These are phyloP conservation scores for Chaetodon trifascialis DNA, from an alignment of 2,113 vertebrate genomes.

Conservation along the genomic window DNA sequence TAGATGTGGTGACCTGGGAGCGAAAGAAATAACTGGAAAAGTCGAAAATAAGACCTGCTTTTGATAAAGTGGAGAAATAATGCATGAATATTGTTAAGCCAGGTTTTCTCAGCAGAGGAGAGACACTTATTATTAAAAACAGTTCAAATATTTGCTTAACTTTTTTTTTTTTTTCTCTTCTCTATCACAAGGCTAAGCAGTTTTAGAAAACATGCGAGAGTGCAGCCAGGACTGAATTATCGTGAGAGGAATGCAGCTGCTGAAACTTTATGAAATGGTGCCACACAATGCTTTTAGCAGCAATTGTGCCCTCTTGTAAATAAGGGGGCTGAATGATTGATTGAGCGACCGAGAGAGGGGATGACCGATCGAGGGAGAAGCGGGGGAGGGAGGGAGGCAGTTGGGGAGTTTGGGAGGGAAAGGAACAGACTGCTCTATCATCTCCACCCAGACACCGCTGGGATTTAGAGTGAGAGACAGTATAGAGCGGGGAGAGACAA, in stretches of 20 bases:
- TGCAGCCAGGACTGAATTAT: slow-evolving; percentile 15
- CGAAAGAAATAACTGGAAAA: slow-evolving; percentile 16
- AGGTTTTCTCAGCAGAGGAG: slow-evolving; percentile 11
- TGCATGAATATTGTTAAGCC: slow-evolving; percentile 2
- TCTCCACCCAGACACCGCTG: slow-evolving; percentile 69
- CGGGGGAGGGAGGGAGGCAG: background rate
- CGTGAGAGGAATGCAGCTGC: slow-evolving; percentile 24
- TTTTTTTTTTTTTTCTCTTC: background rate
- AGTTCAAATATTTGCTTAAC: slow-evolving; percentile 18
- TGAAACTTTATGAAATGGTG: slow-evolving; percentile 29
- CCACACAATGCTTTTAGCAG: slow-evolving; percentile 18
- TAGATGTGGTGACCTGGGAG: slow-evolving; percentile 32
- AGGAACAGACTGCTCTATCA: slow-evolving; percentile 64
- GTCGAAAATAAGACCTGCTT: slow-evolving; percentile 9
- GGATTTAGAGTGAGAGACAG: slow-evolving; percentile 68
- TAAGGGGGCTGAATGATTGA: slow-evolving; percentile 13
- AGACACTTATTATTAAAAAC: slow-evolving; percentile 17
- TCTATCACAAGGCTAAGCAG: slow-evolving; percentile 21
- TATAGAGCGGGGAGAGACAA: slow-evolving; percentile 55
- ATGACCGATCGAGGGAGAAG: slow-evolving; percentile 20
- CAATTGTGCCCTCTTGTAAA: background rate
- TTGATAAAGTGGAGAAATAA: slow-evolving; percentile 31
- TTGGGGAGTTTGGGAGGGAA: slow-evolving; percentile 47
- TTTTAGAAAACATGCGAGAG: slow-evolving; percentile 48
- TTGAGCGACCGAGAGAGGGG: slow-evolving; percentile 18